Conservation (phyloP, 1,140 invertebrate genomes). For the Lithobius niger region DNA sequence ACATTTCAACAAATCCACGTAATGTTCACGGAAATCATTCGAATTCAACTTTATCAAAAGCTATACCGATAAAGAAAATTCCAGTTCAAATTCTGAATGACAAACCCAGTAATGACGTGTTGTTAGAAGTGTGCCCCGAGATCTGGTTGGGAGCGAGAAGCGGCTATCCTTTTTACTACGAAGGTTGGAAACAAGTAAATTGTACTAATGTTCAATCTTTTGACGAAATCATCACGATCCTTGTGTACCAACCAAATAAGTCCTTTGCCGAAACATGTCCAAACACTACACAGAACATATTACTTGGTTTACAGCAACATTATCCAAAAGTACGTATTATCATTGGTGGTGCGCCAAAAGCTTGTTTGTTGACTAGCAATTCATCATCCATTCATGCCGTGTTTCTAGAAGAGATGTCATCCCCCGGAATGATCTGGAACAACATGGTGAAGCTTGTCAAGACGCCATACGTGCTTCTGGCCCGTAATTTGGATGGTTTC, state of each 20-base stretch:
- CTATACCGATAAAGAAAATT: no score
- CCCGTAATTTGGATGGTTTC: slow-evolving; percentile 16
- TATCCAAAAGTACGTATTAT: neutral
- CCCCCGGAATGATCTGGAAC: slow-evolving; percentile 19
- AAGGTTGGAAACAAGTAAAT: no score
- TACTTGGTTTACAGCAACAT: neutral
- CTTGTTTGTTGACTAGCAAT: neutral
- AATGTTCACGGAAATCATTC: no score
- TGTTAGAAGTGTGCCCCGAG: no score
- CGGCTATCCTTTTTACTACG: no score
- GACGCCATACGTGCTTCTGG: slow-evolving; percentile 26
- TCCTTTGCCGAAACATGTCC: neutral
- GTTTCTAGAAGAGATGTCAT: neutral
- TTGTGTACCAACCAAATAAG: neutral
- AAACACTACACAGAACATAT: neutral
- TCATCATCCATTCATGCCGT: neutral
- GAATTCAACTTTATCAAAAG: no score
- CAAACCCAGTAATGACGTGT: no score
- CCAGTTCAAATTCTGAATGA: no score
- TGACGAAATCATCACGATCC: neutral
- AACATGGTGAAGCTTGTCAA: slow-evolving; percentile 13
- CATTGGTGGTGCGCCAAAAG: neutral
- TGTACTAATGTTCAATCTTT: neutral
- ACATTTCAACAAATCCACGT: no score
- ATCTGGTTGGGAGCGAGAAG: no score